A percentile compares a stretch with the other conserved stretches of the same genome.
Conservation (phyloP, 92 coral and sea anemone species). For the Micromussa lordhowensis region DNA sequence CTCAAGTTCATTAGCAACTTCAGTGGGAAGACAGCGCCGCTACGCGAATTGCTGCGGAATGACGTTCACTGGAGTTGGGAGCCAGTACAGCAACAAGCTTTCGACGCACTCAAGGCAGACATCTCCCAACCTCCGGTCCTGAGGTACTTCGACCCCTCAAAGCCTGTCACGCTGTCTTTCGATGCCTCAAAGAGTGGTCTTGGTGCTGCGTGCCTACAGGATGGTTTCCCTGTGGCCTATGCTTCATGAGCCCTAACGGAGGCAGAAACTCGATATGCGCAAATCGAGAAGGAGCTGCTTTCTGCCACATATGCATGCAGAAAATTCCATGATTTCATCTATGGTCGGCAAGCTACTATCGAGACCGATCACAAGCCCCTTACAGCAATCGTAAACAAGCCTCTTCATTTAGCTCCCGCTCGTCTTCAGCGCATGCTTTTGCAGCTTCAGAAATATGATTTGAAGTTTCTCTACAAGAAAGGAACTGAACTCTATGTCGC, state of each 20-base stretch:
- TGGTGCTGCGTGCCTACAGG: constrained; percentile 40
- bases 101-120: too few species aligned
- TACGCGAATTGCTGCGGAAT: too few species aligned
- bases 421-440: constrained; percentile 46
- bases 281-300: constrained; percentile 14
- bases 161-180: constrained; percentile 34
- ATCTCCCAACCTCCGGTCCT: constrained; percentile 37
- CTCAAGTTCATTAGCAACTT: too few species aligned
- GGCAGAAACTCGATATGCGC: constrained; percentile 40
- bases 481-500: constrained; percentile 17
- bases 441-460: constrained; percentile 17
- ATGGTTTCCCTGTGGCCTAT: constrained; percentile 37
- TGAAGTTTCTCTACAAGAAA: too few species aligned
- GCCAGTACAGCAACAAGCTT: too few species aligned
- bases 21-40: too few species aligned
- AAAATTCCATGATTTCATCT: constrained; percentile 27
- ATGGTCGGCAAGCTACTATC: constrained; percentile 23
- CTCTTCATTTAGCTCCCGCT: constrained; percentile 42
- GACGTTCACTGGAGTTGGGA: too few species aligned
- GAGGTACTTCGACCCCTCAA: constrained; percentile 31
- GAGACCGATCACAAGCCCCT: constrained; percentile 65
- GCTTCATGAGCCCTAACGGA: constrained; percentile 44
- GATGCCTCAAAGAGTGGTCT: constrained; percentile 42
- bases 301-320: constrained; percentile 36
- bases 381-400: constrained; percentile 47